phyloP scores from a whole-genome alignment of 2,113 vertebrate genomes.

The Poecilia latipinna region DNA sequence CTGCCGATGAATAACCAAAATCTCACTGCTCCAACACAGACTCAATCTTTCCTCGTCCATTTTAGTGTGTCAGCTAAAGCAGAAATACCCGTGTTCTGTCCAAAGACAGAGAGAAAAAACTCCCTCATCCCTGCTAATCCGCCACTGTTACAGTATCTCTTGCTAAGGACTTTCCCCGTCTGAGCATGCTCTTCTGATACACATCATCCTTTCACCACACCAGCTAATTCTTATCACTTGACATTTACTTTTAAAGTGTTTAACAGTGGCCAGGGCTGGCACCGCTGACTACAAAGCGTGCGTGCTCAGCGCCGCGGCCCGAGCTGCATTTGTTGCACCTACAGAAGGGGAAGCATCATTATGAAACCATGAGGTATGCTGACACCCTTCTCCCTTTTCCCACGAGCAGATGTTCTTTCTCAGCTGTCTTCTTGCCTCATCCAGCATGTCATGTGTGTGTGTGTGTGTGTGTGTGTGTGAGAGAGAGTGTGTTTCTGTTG shows the following conservation, averaged over 20 bases:
- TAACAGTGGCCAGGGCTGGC: neutral
- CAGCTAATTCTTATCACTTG: conserved; percentile 35
- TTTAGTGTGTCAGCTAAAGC: conserved; percentile 2
- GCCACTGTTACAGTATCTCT: neutral
- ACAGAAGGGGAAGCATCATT: conserved; percentile 18
- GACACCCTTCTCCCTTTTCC: conserved; percentile 4
- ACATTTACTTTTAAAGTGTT: conserved; percentile 32
- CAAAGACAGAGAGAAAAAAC: neutral
- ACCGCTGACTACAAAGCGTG: neutral
- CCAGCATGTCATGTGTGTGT: conserved; percentile 21
- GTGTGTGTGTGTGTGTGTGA: conserved; percentile 11
- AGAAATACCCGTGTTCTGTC: conserved; percentile 1
- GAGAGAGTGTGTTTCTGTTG: too few species aligned
- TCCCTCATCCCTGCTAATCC: conserved; percentile 5
- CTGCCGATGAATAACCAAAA: conserved; percentile 12
- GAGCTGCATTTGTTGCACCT: neutral
- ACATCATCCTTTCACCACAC: conserved; percentile 35
- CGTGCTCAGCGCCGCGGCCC: neutral
- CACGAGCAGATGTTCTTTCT: conserved; percentile 35
- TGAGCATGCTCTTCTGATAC: conserved; percentile 38
- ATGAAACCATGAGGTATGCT: conserved; percentile 44
- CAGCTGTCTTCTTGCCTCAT: conserved; percentile 38
- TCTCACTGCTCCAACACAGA: conserved; percentile 8
- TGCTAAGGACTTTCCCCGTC: conserved; percentile 49
- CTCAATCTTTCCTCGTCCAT: conserved; percentile 22